Evolutionary conservation across 2,888 invertebrate genomes (phyloP), one percentile per base, ranked within the genome.

Genomic region (Mechanitis mazaeus): DNA sequence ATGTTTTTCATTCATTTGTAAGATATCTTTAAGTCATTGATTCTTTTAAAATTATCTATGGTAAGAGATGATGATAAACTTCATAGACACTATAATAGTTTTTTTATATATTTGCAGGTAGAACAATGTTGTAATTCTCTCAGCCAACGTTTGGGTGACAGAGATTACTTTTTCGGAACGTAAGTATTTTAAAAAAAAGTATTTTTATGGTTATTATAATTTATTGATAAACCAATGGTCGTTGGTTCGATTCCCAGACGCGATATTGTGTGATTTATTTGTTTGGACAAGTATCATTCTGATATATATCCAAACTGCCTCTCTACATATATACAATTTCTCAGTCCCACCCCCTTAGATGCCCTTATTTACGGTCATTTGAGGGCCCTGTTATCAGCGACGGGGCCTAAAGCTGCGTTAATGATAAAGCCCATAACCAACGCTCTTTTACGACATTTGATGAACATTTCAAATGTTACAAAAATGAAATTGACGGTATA

Each of bases 91-190:
- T 42, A 42, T 9, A 42, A 42, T 42, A 42, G 3, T 9, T 42
- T 9, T 42, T 9, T 42, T 9, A 3, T 35, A 2, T 35, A 3
- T 57, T 81, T 83, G 7, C 91, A 93, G 87, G 95, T 96, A 2
- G 94, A 95, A 71, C 95, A 94, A 70, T 97, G 97, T 78, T 98
- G 98, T 74, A 94, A 94, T 71, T 95, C 97, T 0, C 86, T 99
- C 4, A 95, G 96, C 56, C 94, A 95, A 71, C 93, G 97, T 67
- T 90, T 99, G 0, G 96, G 95, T 5, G 93, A 94, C 33, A 93
- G 93, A 60, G 92, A 93, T 54, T 97, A 93, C 80, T 98, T 98
- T 85, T 97, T 95, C 81, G 95, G 95, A 6, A 91, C 93, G 95
- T 95, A 83, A 93, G 93, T 91, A 3, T 20, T 47, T 33, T 47